Conservation (phyloP, 2,888 invertebrate species). For the Rotaria macrura region DNA sequence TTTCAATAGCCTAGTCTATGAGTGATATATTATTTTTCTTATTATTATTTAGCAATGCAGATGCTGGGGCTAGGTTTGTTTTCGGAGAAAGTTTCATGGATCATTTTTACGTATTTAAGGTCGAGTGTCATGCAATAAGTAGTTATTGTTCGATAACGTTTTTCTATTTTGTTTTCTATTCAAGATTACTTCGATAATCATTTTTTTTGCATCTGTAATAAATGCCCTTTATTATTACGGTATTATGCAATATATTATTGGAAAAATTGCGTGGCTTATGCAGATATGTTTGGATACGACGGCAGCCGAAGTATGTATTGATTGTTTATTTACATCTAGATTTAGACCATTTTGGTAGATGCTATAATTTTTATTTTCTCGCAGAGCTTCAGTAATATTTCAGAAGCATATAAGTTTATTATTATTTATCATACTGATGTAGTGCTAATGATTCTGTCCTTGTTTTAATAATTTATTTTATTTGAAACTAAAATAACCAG, state of each 20-base stretch:
- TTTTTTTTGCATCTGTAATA: conserved; percentile 81
- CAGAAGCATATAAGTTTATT: no score
- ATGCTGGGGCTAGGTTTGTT: conserved; percentile 67
- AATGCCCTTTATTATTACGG: conserved; percentile 79
- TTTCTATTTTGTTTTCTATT: conserved; percentile 33
- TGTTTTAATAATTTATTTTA: no score
- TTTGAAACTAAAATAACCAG: no score
- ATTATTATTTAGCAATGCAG: background rate
- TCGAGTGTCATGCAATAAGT: conserved; percentile 50
- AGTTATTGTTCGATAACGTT: background rate
- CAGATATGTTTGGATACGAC: conserved; percentile 66
- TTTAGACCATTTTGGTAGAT: no score
- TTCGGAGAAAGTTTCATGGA: conserved; percentile 57
- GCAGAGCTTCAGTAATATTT: no score
- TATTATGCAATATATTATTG: conserved; percentile 71
- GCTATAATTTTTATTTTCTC: no score
- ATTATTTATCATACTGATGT: no score
- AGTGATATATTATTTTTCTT: background rate
- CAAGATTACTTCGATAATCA: conserved; percentile 69
- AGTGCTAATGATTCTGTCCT: no score
- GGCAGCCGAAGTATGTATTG: conserved; percentile 62
- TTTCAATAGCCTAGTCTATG: background rate
- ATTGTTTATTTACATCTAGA: no score
- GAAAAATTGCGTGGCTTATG: conserved; percentile 68
- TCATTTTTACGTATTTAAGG: conserved; percentile 72